phyloP scores from a whole-genome alignment of 2,797 vertebrate genomes.

The Micromesistius poutassou region DNA sequence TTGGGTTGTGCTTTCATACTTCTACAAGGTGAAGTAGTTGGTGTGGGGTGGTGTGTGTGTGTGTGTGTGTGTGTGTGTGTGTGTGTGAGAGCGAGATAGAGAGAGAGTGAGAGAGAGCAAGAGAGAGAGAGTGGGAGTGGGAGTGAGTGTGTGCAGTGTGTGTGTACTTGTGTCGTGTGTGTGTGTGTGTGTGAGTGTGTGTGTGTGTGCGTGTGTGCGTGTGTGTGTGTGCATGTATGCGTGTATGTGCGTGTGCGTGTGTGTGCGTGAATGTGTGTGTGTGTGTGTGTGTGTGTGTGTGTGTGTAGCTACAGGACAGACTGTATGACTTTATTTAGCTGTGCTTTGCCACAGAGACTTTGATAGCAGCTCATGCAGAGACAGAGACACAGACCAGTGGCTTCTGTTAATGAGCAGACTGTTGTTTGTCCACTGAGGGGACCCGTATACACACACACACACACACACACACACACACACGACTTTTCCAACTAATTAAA shows the following conservation, averaged over 20 bases:
- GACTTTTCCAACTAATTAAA: conserved; percentile 56
- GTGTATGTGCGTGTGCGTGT: background rate
- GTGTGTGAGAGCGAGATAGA: conserved; percentile 7
- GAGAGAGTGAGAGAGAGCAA: conserved; percentile 5
- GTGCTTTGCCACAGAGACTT: conserved; percentile 37
- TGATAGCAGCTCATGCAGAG: conserved; percentile 53
- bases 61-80: no score
- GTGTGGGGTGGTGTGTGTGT: no score
- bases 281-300: background rate
- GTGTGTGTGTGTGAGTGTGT: background rate
- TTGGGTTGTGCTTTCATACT: no score
- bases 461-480: conserved; percentile 6
- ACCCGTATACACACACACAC: conserved; percentile 23
- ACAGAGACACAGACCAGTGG: conserved; percentile 58
- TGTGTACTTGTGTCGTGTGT: background rate
- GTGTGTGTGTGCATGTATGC: background rate
- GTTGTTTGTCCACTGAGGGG: conserved; percentile 52
- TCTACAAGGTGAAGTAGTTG: no score
- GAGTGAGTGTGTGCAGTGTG: background rate
- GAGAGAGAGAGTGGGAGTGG: background rate
- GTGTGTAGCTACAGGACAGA: conserved; percentile 3
- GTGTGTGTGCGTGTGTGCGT: background rate
- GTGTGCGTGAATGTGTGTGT: background rate
- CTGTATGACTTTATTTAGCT: conserved; percentile 1
- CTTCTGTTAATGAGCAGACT: conserved; percentile 71